Percentiles rank a stretch among this genome's conserved stretches.
These are phyloP conservation scores for Gnathonemus longibarbis DNA, from an alignment of 2,113 vertebrate genomes.

Conservation along the genomic window DNA sequence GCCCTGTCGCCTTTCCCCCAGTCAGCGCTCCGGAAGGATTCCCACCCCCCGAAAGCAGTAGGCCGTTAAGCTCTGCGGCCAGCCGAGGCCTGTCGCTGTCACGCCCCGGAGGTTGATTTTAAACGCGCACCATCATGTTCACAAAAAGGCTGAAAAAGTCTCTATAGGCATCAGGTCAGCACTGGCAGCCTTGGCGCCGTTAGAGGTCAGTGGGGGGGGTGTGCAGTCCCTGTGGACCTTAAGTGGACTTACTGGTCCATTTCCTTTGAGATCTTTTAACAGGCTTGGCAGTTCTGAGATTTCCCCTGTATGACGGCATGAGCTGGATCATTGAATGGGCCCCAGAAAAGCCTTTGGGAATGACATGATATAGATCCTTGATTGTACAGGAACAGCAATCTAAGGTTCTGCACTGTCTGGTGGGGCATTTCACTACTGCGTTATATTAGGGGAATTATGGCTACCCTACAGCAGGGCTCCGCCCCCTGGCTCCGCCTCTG, in stretches of 20 bases:
- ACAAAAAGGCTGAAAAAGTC: background rate
- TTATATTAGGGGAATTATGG: background rate
- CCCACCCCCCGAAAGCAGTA: background rate
- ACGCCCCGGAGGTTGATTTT: background rate
- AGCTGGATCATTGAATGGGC: background rate
- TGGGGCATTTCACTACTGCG: background rate
- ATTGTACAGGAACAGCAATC: background rate
- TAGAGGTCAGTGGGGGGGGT: background rate
- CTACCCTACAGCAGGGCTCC: slow-evolving; percentile 54
- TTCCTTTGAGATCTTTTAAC: background rate
- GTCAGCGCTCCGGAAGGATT: background rate
- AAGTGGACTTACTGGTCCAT: background rate
- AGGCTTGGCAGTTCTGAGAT: background rate
- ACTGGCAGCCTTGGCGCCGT: background rate
- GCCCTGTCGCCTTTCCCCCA: background rate
- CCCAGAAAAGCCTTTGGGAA: background rate
- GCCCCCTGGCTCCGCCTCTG: slow-evolving; percentile 68
- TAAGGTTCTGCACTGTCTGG: background rate
- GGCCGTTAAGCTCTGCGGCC: background rate
- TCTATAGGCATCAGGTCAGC: background rate
- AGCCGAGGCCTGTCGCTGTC: background rate
- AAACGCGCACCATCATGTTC: background rate
- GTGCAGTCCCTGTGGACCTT: background rate
- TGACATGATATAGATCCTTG: background rate
- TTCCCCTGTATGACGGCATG: background rate